Conservation (phyloP, 2,113 vertebrate species). For the Ctenodactylus gundi region DNA sequence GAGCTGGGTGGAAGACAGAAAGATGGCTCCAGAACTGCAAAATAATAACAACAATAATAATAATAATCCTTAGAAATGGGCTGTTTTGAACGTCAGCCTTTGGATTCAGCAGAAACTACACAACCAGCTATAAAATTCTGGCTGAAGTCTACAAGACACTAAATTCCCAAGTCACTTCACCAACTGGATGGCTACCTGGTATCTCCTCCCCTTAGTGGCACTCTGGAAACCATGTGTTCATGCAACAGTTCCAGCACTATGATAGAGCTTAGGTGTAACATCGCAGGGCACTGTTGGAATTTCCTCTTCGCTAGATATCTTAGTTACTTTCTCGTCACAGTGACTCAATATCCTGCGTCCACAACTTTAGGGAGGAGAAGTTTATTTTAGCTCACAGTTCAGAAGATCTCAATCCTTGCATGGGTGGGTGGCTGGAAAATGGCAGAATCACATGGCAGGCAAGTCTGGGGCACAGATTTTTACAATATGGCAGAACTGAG, state of each 20-base stretch:
- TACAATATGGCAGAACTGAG: too few relatives aligned
- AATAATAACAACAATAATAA: neutral
- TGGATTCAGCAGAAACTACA: neutral
- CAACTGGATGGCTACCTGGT: accelerated
- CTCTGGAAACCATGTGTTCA: neutral
- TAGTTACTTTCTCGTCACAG: too few relatives aligned
- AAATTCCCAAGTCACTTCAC: neutral
- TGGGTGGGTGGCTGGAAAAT: too few relatives aligned
- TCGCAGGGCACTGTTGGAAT: accelerated
- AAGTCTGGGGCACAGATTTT: too few relatives aligned
- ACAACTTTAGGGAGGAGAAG: too few relatives aligned
- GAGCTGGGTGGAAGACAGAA: neutral
- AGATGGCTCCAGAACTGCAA: neutral
- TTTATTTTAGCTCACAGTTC: too few relatives aligned
- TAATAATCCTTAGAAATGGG: neutral
- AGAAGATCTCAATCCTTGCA: too few relatives aligned
- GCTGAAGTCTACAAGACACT: too few relatives aligned
- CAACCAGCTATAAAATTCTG: neutral
- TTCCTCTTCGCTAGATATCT: too few relatives aligned
- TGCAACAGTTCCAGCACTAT: neutral
- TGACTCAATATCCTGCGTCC: too few relatives aligned
- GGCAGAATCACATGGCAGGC: too few relatives aligned
- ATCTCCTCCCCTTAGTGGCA: neutral
- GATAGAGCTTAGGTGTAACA: too few relatives aligned
- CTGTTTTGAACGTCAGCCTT: neutral